Evolutionary conservation across 2,888 invertebrate species (phyloP).

Genomic region (Cancer borealis): DNA sequence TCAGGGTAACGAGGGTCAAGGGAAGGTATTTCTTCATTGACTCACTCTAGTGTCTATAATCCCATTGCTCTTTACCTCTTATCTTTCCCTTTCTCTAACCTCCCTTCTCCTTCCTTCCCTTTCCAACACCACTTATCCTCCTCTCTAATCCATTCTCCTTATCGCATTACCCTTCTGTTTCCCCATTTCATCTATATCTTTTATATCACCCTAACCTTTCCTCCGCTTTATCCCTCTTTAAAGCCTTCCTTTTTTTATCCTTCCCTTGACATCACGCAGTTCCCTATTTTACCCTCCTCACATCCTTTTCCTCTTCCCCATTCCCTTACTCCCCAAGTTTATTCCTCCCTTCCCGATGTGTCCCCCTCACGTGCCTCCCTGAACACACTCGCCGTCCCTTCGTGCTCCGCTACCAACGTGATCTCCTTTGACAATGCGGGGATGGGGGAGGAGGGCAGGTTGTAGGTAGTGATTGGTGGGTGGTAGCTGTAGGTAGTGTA

Average conservation of each 20-base stretch:
- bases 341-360: background rate
- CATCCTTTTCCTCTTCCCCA: background rate
- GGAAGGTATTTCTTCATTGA: too few species aligned
- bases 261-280: background rate
- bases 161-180: too few species aligned
- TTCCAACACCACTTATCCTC: too few species aligned
- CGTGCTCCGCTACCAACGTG: background rate
- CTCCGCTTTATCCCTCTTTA: too few species aligned
- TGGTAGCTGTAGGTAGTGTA: too few species aligned
- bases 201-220: background rate
- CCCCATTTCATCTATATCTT: background rate
- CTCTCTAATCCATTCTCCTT: too few species aligned
- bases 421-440: constrained; percentile 20
- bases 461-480: background rate
- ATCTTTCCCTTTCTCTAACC: background rate
- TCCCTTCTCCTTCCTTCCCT: background rate
- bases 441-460: background rate
- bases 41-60: too few species aligned
- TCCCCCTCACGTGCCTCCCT: background rate
- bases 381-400: background rate
- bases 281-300: background rate
- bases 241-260: background rate
- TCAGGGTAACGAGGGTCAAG: too few species aligned
- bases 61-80: background rate
- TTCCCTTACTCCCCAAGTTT: background rate